These are phyloP conservation scores for Hemicentrotus pulcherrimus DNA, from an alignment of 35 echinoderm and acorn worm genomes.

Conservation along the genomic window DNA sequence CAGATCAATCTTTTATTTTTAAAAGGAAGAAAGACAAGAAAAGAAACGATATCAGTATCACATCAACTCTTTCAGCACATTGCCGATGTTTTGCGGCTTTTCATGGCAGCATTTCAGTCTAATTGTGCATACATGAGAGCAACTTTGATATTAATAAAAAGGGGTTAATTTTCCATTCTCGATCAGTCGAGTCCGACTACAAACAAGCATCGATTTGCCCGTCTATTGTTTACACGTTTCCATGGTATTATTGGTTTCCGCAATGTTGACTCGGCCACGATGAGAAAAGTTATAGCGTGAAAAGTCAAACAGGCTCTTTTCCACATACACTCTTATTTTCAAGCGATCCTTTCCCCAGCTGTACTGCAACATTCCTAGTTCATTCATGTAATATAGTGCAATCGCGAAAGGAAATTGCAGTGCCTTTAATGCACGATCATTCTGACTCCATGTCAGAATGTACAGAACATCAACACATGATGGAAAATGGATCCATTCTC, in stretches of 20 bases:
- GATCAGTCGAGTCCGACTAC: not conserved
- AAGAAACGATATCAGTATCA: no score
- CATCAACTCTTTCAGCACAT: no score
- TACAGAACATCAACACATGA: no score
- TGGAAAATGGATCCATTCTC: no score
- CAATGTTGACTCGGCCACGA: not conserved
- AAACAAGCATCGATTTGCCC: not conserved
- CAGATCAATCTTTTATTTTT: no score
- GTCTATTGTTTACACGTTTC: not conserved
- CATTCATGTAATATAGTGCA: not conserved
- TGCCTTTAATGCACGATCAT: not conserved
- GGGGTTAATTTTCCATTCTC: not conserved
- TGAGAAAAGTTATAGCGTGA: not conserved
- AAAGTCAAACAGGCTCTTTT: not conserved
- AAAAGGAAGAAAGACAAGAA: no score
- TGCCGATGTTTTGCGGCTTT: no score
- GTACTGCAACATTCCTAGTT: not conserved
- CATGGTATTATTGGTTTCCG: not conserved
- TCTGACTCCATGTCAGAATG: no score
- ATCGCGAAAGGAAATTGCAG: not conserved
- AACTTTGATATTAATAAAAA: slow-evolving; percentile 3
- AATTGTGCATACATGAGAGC: not conserved
- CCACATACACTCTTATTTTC: no score
- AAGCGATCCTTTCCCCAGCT: not conserved
- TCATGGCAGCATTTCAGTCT: not conserved